These are phyloP conservation scores for Ochotona curzoniae DNA, from an alignment of 2,113 vertebrate species.

Conservation along the genomic window DNA sequence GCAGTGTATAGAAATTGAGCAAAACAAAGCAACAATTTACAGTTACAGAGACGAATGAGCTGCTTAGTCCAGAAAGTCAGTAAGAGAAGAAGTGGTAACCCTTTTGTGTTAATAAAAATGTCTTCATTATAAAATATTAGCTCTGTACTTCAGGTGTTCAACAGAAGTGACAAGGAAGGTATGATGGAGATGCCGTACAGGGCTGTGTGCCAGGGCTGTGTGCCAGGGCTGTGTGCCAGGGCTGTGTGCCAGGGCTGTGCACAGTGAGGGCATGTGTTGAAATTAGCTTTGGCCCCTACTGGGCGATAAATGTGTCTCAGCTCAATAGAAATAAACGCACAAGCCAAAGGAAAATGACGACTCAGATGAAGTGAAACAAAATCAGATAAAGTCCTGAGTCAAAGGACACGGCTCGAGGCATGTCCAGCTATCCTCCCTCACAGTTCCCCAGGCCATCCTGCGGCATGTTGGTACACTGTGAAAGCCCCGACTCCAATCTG, in stretches of 20 bases:
- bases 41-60: background rate
- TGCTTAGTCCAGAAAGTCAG: slow-evolving; percentile 27
- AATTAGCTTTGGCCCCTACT: slow-evolving; percentile 61
- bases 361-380: slow-evolving; percentile 55
- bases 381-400: slow-evolving; percentile 11
- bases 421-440: background rate
- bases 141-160: slow-evolving; percentile 50
- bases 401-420: background rate
- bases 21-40: slow-evolving; percentile 45
- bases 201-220: background rate
- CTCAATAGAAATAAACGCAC: slow-evolving; percentile 50
- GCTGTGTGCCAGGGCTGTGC: background rate
- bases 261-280: slow-evolving; percentile 36
- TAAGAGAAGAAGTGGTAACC: slow-evolving; percentile 56
- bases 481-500: background rate
- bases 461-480: background rate
- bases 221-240: slow-evolving; percentile 31
- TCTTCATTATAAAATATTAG: slow-evolving; percentile 69
- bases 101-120: slow-evolving; percentile 68
- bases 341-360: slow-evolving; percentile 46
- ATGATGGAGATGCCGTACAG: background rate
- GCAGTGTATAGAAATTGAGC: background rate
- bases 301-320: slow-evolving; percentile 60
- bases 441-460: background rate
- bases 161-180: slow-evolving; percentile 40